Base-by-base conservation (phyloP, 2,888 invertebrate genomes). In the Ophion slaviceki region DNA sequence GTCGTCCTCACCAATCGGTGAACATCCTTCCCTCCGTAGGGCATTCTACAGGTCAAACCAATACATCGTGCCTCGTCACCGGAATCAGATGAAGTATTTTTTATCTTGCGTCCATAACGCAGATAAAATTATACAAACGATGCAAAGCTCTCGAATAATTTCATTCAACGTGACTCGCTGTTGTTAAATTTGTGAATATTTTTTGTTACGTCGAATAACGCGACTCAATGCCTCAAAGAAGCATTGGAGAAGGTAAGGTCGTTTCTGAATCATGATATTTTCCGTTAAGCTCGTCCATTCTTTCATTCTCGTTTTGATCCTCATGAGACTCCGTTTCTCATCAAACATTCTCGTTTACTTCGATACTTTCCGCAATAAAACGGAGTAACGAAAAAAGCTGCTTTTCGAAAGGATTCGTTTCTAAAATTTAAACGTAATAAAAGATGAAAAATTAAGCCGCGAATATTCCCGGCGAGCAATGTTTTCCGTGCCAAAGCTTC, bases 1-100 rank as follows among this genome's bases (percentile, higher is more conserved):
- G 91, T 91, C 90, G 89, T 90, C 88, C 89, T 88, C 88, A 85
- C 87, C 86, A 87, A 91, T 91, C 90, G 90, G 85, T 40, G 40
- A 66, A 72, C 45, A 57, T 40, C 45, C 24, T 57, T 67, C 24
- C 47, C 40, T 67, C n/a, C 14, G 17, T 14, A 67, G 17, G 40
- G 10, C 20, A 71, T 47, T 71, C 14, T 11, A 47, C 47, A 40
- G 20, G 47, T 70, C 20, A 70, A 53, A 45, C 20, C 67, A 36
- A 70, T 47, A 10, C 8, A 53, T 17, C 68, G 45, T 68, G 36
- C 36, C n/a, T 14, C 45, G 7, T 14, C 32, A 7, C 45, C 14
- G 3, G 24, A 20, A 11, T 24, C 6, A 70, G 5, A 70, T 2
- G 2, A 67, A 70, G 5, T 8, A 36, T 4, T 40, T 4, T 40